Evolutionary conservation across 2,113 vertebrate genomes (phyloP).

Genomic region (Phocoena phocoena): DNA sequence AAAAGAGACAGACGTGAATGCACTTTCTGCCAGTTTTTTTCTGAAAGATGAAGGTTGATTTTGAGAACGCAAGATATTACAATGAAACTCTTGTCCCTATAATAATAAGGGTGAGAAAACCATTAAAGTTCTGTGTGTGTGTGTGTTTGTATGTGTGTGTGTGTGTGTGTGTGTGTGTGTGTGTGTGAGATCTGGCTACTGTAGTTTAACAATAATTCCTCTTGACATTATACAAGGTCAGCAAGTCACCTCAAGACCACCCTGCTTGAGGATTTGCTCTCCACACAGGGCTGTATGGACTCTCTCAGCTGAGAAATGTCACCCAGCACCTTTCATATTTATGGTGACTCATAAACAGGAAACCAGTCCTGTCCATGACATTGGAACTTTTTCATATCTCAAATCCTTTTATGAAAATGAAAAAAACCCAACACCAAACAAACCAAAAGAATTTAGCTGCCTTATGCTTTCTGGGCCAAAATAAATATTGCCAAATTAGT

Average conservation of each 20-base stretch:
- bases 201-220: slow-evolving; percentile 86
- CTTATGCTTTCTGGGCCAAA: slow-evolving; percentile 84
- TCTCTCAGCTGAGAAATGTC: slow-evolving; percentile 91
- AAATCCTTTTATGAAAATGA: slow-evolving; percentile 82
- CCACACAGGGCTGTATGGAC: slow-evolving; percentile 81
- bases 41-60: not conserved
- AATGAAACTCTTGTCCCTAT: slow-evolving; percentile 57
- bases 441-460: slow-evolving; percentile 86
- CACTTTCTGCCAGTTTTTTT: not conserved
- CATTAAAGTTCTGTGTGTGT: slow-evolving; percentile 24
- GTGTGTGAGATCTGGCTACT: slow-evolving; percentile 83
- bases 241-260: slow-evolving; percentile 87
- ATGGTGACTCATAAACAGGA: slow-evolving; percentile 92
- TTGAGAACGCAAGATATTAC: slow-evolving; percentile 27
- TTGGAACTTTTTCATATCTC: slow-evolving; percentile 86
- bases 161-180: not conserved
- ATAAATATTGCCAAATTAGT: slow-evolving; percentile 89
- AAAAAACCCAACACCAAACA: slow-evolving; percentile 74
- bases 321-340: slow-evolving; percentile 91
- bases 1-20: not conserved
- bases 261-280: slow-evolving; percentile 85
- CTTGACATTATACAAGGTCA: slow-evolving; percentile 85
- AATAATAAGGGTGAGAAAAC: slow-evolving; percentile 62
- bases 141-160: slow-evolving; percentile 29
- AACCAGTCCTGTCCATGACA: slow-evolving; percentile 84